Conservation (phyloP, 1,140 invertebrate species). For the Centruroides sculpturatus region DNA sequence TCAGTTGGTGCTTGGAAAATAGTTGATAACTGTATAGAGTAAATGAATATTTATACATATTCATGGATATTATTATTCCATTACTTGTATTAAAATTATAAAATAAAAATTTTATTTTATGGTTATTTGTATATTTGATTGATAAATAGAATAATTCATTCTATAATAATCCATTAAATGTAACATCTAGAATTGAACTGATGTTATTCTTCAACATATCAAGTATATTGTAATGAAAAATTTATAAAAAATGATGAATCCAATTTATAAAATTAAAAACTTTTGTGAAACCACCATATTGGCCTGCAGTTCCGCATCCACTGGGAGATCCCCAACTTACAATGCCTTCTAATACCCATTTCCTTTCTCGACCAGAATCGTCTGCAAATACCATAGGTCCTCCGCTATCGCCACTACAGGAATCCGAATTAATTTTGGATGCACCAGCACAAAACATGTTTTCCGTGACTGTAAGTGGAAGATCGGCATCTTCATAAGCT, state of each 20-base stretch:
- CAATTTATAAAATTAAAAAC: conserved; percentile 10
- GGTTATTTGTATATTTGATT: no score
- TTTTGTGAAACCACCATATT: conserved; percentile 14
- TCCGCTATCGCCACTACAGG: conserved; percentile 16
- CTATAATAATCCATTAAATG: no score
- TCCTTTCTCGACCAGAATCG: conserved; percentile 8
- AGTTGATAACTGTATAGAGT: no score
- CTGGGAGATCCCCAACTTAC: conserved; percentile 13
- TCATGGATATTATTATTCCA: no score
- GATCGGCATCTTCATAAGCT: conserved; percentile 10
- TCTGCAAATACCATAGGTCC: conserved; percentile 14
- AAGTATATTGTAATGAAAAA: background rate
- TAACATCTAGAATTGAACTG: no score
- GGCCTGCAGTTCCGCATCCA: conserved; percentile 10
- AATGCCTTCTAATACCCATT: conserved; percentile 13
- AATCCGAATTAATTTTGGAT: background rate
- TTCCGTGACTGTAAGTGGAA: conserved; percentile 12
- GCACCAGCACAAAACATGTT: conserved; percentile 15
- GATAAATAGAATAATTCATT: no score
- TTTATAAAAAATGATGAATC: conserved; percentile 11
- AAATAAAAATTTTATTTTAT: no score
- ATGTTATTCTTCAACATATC: no score
- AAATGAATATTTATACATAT: no score
- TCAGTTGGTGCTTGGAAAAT: no score
- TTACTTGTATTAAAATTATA: no score